Evolutionary conservation across 2,888 invertebrate genomes (phyloP).

Genomic region (Tenthredo amoena): DNA sequence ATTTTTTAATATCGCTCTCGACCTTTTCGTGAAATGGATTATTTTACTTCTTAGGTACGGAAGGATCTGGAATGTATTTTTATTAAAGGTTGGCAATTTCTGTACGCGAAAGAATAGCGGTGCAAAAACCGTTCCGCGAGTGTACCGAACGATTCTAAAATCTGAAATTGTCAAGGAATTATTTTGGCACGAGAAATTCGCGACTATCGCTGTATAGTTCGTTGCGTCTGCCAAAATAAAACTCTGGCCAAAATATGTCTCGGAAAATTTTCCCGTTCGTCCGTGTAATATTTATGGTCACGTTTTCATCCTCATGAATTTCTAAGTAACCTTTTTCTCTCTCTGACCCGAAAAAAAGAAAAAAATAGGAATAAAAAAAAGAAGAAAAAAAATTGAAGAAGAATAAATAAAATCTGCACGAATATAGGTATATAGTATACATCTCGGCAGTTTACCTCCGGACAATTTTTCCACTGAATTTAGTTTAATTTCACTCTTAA

Average conservation of each 20-base stretch:
- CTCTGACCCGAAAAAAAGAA: background rate
- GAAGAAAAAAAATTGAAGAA: background rate
- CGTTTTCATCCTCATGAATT: background rate
- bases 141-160: background rate
- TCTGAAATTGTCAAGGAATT: background rate
- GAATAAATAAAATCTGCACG: background rate
- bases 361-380: background rate
- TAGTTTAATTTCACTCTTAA: background rate
- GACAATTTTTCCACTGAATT: background rate
- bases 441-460: background rate
- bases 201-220: background rate
- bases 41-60: background rate
- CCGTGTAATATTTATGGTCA: background rate
- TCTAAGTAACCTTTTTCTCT: background rate
- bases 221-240: background rate
- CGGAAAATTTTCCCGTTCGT: background rate
- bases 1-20: background rate
- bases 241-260: background rate
- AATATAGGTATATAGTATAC: background rate
- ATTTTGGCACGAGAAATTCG: background rate
- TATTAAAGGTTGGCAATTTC: background rate
- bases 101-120: background rate
- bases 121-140: background rate
- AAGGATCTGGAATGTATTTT: background rate
- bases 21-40: background rate